Conservation (phyloP, 2,113 vertebrate genomes). For the Myxocyprinus asiaticus region DNA sequence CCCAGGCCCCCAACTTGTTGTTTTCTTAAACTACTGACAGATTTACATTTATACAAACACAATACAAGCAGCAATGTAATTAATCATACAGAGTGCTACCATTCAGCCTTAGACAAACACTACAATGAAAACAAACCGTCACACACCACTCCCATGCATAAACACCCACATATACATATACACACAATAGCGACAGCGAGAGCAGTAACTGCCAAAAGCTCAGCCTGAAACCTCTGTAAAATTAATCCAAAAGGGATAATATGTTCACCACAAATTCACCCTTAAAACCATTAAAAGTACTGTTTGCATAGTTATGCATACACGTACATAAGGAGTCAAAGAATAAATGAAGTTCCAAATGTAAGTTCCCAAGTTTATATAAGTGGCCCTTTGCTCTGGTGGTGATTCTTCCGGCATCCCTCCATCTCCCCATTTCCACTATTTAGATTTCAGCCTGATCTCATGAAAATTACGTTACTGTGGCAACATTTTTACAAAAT, state of each 20-base stretch:
- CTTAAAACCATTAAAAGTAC: neutral
- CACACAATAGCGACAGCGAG: neutral
- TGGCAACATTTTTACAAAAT: too few relatives aligned
- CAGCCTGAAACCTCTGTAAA: neutral
- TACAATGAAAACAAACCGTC: neutral
- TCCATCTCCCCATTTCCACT: too few relatives aligned
- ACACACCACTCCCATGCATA: neutral
- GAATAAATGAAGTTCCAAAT: too few relatives aligned
- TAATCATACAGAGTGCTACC: neutral
- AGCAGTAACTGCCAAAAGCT: too few relatives aligned
- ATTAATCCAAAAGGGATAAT: neutral
- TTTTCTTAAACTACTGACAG: slow-evolving; percentile 4
- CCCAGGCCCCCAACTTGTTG: too few relatives aligned
- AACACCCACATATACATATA: neutral
- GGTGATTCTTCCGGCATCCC: too few relatives aligned
- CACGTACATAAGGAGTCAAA: neutral
- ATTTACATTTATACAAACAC: neutral
- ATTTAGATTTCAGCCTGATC: too few relatives aligned
- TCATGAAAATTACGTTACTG: too few relatives aligned
- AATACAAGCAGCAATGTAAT: neutral
- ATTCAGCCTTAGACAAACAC: neutral
- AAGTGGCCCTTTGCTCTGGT: too few relatives aligned
- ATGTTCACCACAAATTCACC: neutral
- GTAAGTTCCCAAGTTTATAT: too few relatives aligned
- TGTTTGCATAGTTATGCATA: neutral